These are phyloP conservation scores for Hesperophylax magnus DNA, from an alignment of 1,140 invertebrate species.

Conservation along the genomic window DNA sequence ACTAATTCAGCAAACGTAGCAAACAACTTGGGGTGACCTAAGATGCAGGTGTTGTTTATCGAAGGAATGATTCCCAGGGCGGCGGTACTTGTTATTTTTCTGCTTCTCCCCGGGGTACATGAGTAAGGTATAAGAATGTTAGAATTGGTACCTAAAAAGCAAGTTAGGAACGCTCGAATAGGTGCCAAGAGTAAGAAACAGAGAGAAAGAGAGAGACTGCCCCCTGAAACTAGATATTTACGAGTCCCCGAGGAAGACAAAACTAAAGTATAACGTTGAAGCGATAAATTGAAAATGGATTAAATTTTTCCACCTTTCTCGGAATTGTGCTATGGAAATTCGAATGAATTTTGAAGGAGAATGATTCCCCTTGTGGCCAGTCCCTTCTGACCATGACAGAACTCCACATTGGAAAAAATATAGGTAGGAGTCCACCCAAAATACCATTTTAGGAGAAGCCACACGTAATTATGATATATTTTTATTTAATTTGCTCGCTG, in stretches of 20 bases:
- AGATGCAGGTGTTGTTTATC: no score
- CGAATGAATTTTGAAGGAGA: background rate
- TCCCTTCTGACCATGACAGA: no score
- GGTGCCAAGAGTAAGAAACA: background rate
- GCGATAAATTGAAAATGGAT: slow-evolving; percentile 53
- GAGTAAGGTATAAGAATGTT: background rate
- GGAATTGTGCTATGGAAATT: background rate
- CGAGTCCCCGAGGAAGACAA: slow-evolving; percentile 36
- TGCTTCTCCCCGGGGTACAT: background rate
- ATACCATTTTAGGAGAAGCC: no score
- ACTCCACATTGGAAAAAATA: no score
- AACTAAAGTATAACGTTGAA: slow-evolving; percentile 50
- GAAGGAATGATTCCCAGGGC: background rate
- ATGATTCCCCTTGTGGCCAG: no score
- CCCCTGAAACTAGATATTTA: slow-evolving; percentile 41
- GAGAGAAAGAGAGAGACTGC: slow-evolving; percentile 15
- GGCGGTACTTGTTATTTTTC: background rate
- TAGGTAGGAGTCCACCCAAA: no score
- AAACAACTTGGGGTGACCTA: no score
- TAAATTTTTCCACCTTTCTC: slow-evolving; percentile 22
- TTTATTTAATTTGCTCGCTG: no score
- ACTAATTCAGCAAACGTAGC: no score
- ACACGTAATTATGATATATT: no score
- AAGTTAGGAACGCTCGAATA: background rate
- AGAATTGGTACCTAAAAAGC: background rate